A percentile compares a stretch with the other conserved stretches of the same genome.
Conservation (phyloP, 2,113 vertebrate genomes). For the Saimiri boliviensis region DNA sequence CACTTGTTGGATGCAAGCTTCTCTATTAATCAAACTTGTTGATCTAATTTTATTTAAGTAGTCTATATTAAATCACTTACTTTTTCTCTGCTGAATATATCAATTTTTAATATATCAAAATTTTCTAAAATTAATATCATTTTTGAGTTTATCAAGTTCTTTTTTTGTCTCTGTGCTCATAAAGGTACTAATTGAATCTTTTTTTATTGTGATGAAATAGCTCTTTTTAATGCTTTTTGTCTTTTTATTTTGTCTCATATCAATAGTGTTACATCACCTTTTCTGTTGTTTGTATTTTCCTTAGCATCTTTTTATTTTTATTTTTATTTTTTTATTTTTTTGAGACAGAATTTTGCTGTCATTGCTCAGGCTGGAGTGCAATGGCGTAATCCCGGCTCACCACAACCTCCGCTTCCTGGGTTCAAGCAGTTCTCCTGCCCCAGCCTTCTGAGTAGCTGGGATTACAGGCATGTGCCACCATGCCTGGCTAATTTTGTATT, state of each 20-base stretch:
- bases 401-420: no score
- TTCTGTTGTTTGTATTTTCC: background rate
- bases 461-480: no score
- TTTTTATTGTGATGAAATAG: background rate
- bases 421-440: no score
- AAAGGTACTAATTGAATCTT: background rate
- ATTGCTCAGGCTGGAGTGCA: no score
- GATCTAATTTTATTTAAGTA: conserved; percentile 6
- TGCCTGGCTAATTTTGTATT: no score
- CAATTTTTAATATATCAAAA: background rate
- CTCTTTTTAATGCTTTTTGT: conserved; percentile 7
- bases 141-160: conserved; percentile 30
- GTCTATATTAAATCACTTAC: background rate
- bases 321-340: background rate
- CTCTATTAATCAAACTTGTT: background rate
- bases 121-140: background rate
- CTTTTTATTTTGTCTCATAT: conserved; percentile 7
- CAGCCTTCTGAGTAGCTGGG: no score
- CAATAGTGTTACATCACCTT: background rate
- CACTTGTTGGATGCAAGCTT: background rate
- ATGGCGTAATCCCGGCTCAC: no score
- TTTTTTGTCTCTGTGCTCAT: background rate
- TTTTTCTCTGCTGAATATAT: background rate
- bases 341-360: no score
- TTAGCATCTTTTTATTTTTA: background rate